phyloP scores from a whole-genome alignment of 2,113 vertebrate genomes.

The Strix aluco region DNA sequence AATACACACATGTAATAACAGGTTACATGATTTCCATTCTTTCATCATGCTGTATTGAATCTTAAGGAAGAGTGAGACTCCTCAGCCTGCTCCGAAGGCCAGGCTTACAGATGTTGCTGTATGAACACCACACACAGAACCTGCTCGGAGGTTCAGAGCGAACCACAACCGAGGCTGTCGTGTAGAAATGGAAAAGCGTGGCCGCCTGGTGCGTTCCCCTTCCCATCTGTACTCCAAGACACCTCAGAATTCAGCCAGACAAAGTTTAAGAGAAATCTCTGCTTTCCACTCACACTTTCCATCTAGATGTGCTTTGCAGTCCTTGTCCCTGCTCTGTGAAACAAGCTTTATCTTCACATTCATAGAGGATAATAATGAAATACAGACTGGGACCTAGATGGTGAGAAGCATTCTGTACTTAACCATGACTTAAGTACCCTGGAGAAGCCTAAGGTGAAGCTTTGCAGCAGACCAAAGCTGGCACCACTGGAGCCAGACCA shows the following conservation, averaged over 20 bases:
- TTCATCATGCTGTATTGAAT: neutral
- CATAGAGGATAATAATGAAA: neutral
- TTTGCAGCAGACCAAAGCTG: neutral
- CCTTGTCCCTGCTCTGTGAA: neutral
- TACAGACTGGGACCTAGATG: neutral
- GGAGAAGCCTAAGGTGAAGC: neutral
- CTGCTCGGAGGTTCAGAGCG: neutral
- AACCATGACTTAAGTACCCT: neutral
- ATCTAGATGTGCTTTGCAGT: neutral
- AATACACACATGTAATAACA: constrained; percentile 55
- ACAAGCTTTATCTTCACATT: neutral
- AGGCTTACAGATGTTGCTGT: neutral
- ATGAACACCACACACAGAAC: neutral
- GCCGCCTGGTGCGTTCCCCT: neutral
- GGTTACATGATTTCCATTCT: neutral
- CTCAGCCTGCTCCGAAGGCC: neutral
- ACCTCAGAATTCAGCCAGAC: neutral
- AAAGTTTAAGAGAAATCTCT: neutral
- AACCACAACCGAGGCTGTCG: neutral
- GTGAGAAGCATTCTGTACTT: neutral
- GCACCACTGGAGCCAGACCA: neutral
- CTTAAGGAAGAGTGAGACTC: neutral
- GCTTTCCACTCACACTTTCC: neutral
- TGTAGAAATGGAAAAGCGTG: rapidly evolving
- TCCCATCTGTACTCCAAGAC: neutral